A percentile compares a stretch with the other conserved stretches of the same genome.
phyloP scores from a whole-genome alignment of 92 coral and sea anemone species.

The Ricordea florida region DNA sequence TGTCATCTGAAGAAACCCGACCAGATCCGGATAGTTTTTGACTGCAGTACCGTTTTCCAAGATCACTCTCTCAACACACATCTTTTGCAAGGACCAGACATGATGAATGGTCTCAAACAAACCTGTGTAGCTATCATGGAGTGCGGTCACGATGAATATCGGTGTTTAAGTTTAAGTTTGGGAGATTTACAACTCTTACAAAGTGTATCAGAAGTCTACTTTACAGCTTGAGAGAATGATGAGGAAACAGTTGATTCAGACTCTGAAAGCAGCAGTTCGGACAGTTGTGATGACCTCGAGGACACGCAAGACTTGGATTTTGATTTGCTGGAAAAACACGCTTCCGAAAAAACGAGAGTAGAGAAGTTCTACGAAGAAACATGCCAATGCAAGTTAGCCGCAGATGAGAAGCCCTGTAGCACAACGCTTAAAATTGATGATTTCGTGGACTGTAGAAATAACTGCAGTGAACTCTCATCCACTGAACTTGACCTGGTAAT shows the following conservation, averaged over 20 bases:
- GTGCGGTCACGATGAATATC: background rate
- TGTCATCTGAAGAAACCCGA: constrained; percentile 46
- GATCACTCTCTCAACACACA: constrained; percentile 31
- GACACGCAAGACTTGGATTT: background rate
- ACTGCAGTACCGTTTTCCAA: constrained; percentile 38
- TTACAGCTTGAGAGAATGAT: background rate
- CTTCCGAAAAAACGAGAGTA: constrained; percentile 10
- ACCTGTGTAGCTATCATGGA: constrained; percentile 12
- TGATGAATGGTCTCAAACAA: constrained; percentile 58
- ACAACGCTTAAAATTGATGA: background rate
- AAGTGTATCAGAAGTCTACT: background rate
- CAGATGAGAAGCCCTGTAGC: background rate
- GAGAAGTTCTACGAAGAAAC: constrained; percentile 31
- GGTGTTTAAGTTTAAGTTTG: background rate
- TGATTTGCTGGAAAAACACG: background rate
- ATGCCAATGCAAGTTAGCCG: constrained; percentile 20
- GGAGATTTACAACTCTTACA: background rate
- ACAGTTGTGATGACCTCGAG: constrained; percentile 12
- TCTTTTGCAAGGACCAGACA: constrained; percentile 51
- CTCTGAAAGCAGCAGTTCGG: constrained; percentile 16
- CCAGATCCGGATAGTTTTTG: constrained; percentile 42
- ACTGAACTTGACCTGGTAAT: constrained; percentile 47
- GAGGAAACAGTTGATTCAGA: background rate
- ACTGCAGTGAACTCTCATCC: constrained; percentile 54
- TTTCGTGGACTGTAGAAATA: constrained; percentile 24